phyloP scores from a whole-genome alignment of 2,797 vertebrate genomes.

The Anas acuta region DNA sequence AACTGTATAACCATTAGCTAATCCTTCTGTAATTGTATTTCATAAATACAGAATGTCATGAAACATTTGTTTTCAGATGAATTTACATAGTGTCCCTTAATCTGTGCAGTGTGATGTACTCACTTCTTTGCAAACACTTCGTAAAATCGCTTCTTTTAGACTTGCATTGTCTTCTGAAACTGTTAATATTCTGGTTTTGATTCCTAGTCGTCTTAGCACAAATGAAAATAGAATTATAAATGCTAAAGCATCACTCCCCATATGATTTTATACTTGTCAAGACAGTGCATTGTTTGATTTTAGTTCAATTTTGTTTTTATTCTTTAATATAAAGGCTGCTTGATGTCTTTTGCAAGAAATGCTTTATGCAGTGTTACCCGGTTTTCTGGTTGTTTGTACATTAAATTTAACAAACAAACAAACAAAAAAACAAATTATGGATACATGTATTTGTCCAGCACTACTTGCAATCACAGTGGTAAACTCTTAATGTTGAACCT shows the following conservation, averaged over 20 bases:
- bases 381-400: neutral
- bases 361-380: neutral
- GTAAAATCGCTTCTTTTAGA: neutral
- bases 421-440: neutral
- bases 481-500: neutral
- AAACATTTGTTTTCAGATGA: neutral
- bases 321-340: neutral
- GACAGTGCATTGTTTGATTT: neutral
- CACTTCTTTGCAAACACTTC: neutral
- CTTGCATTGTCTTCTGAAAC: neutral
- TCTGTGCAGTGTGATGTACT: neutral
- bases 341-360: neutral
- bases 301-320: neutral
- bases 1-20: neutral
- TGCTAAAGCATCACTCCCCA: neutral
- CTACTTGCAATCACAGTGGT: neutral
- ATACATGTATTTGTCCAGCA: neutral
- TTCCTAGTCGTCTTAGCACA: neutral
- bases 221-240: neutral
- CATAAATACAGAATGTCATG: neutral
- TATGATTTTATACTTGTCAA: neutral
- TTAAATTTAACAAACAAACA: neutral
- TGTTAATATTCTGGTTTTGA: neutral
- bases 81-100: neutral
- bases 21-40: neutral